Evolutionary conservation across 2,113 vertebrate genomes (phyloP), one percentile per base, ranked within the genome.

Genomic region (Solea senegalensis): DNA sequence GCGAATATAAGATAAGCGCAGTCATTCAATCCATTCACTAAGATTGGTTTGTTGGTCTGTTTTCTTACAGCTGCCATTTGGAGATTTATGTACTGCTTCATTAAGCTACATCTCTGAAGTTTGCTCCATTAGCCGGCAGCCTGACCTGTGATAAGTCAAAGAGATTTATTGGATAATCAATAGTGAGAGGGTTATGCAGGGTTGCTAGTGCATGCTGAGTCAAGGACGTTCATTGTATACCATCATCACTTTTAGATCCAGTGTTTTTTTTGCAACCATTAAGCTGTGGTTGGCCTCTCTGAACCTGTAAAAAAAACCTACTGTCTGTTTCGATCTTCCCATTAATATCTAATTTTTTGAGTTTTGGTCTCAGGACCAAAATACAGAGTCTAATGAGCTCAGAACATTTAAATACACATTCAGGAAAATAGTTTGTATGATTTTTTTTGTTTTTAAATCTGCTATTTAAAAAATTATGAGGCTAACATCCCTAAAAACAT

Each of bases 41-140:
- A 34, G 34, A 34, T 34, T 34, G n/a, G n/a, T 2, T 34, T 6
- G 34, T 34, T 34, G 34, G 5, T 3, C 34, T 34, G 34, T 34
- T 34, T 34, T 34, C 34, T 34, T 34, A 0, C 34, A 21, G 21
- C 21, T 21, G 21, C 5, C 34, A 34, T 4, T 6, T 3, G 5
- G 34, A 44, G 39, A 70, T 73, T 55, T 65, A 81, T 75, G 63
- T 62, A 27, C 14, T 21, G 8, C 61, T 64, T 58, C 50, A 49
- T 61, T 55, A 81, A 65, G 63, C 74, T 61, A 57, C 67, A 69
- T 73, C n/a, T 13, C 43, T 44, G n/a, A 50, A 55, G 52, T 69
- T 69, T 52, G 70, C 64, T 69, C 81, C 83, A 86, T 84, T 80
- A 84, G 81, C 73, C 16, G 10, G 28, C 52, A 48, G 52, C 16